Conservation (phyloP, 2,888 invertebrate species). For the Microctonus aethiopoides region DNA sequence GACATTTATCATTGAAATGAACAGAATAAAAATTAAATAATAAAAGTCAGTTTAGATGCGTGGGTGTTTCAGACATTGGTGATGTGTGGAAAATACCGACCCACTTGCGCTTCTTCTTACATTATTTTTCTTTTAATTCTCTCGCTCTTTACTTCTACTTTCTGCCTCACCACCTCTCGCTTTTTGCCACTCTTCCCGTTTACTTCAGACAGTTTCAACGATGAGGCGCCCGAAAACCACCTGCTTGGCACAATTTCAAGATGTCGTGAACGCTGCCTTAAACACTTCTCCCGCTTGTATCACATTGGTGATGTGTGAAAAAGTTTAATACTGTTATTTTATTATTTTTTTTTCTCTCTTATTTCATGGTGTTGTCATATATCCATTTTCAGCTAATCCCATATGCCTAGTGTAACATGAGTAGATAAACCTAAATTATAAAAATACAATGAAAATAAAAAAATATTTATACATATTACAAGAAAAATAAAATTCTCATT, state of each 20-base stretch:
- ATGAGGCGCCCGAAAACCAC: constrained; percentile 55
- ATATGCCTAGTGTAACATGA: constrained; percentile 17
- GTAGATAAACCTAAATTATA: not conserved
- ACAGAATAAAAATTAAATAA: constrained; percentile 31
- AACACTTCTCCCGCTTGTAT: constrained; percentile 9
- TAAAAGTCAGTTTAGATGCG: constrained; percentile 37
- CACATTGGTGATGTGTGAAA: constrained; percentile 40
- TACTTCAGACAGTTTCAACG: constrained; percentile 16
- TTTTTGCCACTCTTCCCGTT: constrained; percentile 47
- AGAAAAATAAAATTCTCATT: constrained; percentile 2
- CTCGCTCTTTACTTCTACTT: constrained; percentile 35
- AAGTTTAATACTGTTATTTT: constrained; percentile 20
- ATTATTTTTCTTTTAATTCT: constrained; percentile 2
- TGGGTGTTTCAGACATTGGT: constrained; percentile 57
- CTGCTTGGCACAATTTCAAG: constrained; percentile 64
- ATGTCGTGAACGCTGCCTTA: constrained; percentile 19
- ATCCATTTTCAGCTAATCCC: not conserved
- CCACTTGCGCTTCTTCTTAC: constrained; percentile 47
- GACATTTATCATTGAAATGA: not conserved
- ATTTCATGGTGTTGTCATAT: not conserved
- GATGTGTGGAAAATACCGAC: constrained; percentile 63
- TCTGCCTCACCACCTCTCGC: constrained; percentile 48
- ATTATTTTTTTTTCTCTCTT: not conserved
- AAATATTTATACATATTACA: not conserved
- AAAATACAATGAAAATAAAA: not conserved